phyloP scores from a whole-genome alignment of 1,140 invertebrate genomes.

The Lepidostoma basale region DNA sequence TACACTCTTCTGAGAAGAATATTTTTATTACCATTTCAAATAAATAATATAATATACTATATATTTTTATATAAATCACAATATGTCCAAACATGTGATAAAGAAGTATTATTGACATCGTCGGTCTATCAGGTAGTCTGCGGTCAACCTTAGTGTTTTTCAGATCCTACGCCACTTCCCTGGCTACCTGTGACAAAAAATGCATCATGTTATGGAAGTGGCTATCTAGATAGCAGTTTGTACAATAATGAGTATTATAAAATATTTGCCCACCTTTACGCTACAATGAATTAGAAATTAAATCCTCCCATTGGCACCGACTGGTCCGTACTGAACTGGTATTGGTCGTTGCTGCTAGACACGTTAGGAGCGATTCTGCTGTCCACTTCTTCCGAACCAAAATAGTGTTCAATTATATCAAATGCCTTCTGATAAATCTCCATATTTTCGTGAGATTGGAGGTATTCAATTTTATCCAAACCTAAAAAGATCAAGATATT shows the following conservation, averaged over 20 bases:
- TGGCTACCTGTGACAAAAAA: constrained; percentile 23
- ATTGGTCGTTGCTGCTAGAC: constrained; percentile 78
- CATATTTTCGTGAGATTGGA: constrained; percentile 95
- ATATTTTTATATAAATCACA: constrained; percentile 30
- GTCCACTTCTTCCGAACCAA: constrained; percentile 88
- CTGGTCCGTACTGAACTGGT: constrained; percentile 75
- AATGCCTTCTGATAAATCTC: constrained; percentile 97
- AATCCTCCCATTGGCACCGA: constrained; percentile 78
- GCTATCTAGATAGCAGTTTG: not conserved
- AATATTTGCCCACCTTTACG: not conserved
- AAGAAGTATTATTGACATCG: constrained; percentile 23
- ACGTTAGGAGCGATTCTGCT: constrained; percentile 79
- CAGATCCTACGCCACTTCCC: not conserved
- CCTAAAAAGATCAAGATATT: constrained; percentile 66
- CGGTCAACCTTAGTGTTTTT: constrained; percentile 2
- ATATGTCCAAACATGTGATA: constrained; percentile 24
- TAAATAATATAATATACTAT: constrained; percentile 34
- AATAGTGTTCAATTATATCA: constrained; percentile 95
- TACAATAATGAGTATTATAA: not conserved
- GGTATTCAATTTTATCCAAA: constrained; percentile 95
- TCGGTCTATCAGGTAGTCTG: constrained; percentile 28
- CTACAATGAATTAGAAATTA: constrained; percentile 68
- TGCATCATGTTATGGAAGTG: not conserved
- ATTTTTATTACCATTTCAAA: constrained; percentile 17
- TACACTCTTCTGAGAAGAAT: constrained; percentile 30